Evolutionary conservation across 2,888 invertebrate species (phyloP), one percentile per base, ranked within the genome.

Genomic region (Notodonta ziczac): DNA sequence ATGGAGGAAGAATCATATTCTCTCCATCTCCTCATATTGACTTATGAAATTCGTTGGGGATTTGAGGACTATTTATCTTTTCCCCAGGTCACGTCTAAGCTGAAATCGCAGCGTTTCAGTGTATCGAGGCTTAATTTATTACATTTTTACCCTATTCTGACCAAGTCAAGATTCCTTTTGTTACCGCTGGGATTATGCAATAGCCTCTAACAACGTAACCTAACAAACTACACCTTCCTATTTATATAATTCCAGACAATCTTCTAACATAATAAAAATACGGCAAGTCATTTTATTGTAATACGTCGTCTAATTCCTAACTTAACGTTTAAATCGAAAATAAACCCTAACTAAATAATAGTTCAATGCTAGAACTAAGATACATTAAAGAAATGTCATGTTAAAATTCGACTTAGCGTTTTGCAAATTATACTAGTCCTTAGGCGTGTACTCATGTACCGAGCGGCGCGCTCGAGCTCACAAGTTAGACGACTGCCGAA

Each of bases 331-430:
- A 72, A 61, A 60, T 67, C 65, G 12, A 32, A 69, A 72, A 55
- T 72, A 66, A 72, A 70, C 67, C 62, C 62, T 65, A 68, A 65
- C 12, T 42, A 46, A 46, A n/a, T n/a, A n/a, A 46, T n/a, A n/a
- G 46, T 46, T n/a, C 5, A 5, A 46, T n/a, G n/a, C 10, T 9
- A 7, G 42, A 4, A 35, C 35, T 35, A 42, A 40, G 40, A 44
- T n/a, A 46, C 6, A 46, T 4, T 46, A n/a, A 46, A n/a, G 4
- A 46, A 46, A 13, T 46, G 46, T 46, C 46, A 46, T 46, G 46
- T n/a, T 46, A 13, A n/a, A 46, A 46, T 46, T 46, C n/a, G 46
- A 46, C n/a, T 10, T 42, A 10, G 4, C 9, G 10, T 44, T 44
- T 44, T 44, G 13, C 44, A 10, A 44, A 44, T 44, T 44, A 12